Evolutionary conservation across 1,140 invertebrate genomes (phyloP), one percentile per base, ranked within the genome.

Genomic region (Aphidius gifuensis): DNA sequence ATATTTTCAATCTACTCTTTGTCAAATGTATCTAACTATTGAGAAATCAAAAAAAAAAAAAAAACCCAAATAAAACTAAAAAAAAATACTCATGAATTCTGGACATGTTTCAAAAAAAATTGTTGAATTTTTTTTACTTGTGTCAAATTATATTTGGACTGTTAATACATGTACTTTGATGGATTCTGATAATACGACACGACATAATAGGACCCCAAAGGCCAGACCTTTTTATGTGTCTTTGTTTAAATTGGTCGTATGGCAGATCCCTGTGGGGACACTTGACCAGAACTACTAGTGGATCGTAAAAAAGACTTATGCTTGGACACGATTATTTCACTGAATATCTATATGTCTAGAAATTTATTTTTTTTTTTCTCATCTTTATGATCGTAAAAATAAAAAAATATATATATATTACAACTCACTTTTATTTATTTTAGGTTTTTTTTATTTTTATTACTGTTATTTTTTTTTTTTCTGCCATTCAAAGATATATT

Each of bases 281-380:
- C 74, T 78, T 73, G 65, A 70, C 71, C 73, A 71, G 64, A 77
- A 74, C 74, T 71, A 69, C 66, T 66, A 62, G 67, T 63, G 65
- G 58, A 51, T 67, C 69, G 69, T 77, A 79, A 79, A 78, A 77
- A 71, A 71, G 68, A 73, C 68, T 71, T 72, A 72, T 71, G 69
- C 65, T 65, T 66, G 63, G 68, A 70, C 68, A 58, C 66, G 67
- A 75, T 69, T 69, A 69, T 72, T 69, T 64, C 60, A 48, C 56
- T 32, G 23, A 32, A 32, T 32, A 32, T 16, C 16, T 32, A 32
- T 32, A 32, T 32, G 23, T 32, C 23, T 32, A 32, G 23, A 32
- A 32, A 32, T 16, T 16, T 16, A 32, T 32, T 32, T 32, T 32
- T 32, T 32, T 32, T 16, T 16, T 16, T 16, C 16, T 16, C 16